A percentile compares a stretch with the other conserved stretches of the same genome.
Conservation (phyloP, 2,113 vertebrate species). For the Neogobius melanostomus region DNA sequence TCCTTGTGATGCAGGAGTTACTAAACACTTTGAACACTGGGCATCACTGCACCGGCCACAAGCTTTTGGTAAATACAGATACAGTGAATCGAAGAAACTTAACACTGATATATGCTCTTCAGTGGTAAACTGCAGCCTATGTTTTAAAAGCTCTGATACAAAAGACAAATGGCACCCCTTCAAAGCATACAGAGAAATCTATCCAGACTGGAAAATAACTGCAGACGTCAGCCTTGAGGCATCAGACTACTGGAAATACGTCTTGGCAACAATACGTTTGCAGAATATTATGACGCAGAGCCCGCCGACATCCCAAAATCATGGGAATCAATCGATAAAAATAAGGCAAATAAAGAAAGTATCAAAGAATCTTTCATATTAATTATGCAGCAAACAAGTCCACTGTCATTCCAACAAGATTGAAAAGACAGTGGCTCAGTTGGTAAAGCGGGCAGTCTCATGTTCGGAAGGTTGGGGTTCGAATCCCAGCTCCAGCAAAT, state of each 20-base stretch:
- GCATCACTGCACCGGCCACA: conserved; percentile 56
- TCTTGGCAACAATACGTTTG: conserved; percentile 63
- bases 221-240: no score
- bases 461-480: no score
- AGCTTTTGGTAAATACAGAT: not conserved
- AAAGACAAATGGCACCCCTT: no score
- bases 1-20: conserved; percentile 73
- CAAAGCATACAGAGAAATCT: no score
- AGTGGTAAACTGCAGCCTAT: accelerated
- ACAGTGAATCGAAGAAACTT: accelerated
- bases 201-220: no score
- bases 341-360: conserved; percentile 37
- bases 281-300: not conserved
- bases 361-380: conserved; percentile 41
- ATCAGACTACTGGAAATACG: no score
- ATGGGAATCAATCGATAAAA: conserved; percentile 47
- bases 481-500: no score
- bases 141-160: not conserved
- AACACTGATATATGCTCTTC: conserved; percentile 46
- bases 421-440: no score
- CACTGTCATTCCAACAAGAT: no score
- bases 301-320: conserved; percentile 51
- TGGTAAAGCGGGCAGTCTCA: no score
- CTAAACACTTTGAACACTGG: conserved; percentile 51
- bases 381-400: no score